A percentile compares a stretch with the other conserved stretches of the same genome.
These are phyloP conservation scores for Anaspis maculata DNA, from an alignment of 2,888 invertebrate genomes.

Conservation along the genomic window DNA sequence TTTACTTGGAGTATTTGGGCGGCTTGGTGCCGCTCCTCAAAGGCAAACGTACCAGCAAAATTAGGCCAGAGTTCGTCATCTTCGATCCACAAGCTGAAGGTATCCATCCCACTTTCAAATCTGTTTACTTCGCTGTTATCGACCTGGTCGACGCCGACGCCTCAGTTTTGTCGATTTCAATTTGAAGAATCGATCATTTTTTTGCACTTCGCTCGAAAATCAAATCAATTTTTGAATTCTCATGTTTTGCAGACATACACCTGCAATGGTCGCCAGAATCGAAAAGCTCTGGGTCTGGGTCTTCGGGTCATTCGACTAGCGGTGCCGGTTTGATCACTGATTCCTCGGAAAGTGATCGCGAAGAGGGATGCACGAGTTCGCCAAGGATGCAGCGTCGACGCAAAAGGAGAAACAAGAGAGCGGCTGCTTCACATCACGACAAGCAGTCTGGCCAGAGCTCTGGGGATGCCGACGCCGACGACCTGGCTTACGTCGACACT, in stretches of 20 bases:
- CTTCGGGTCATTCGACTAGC: constrained; percentile 46
- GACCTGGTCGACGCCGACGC: no score
- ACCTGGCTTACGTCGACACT: constrained; percentile 74
- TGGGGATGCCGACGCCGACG: constrained; percentile 42
- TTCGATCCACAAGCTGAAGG: constrained; percentile 85
- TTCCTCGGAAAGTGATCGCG: constrained; percentile 58
- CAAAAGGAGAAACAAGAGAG: constrained; percentile 36
- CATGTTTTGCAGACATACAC: not conserved
- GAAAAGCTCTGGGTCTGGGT: constrained; percentile 45
- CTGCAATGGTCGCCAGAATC: constrained; percentile 41
- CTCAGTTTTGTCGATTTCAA: no score
- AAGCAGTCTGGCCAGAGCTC: constrained; percentile 27
- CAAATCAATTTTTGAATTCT: no score
- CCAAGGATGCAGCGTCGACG: constrained; percentile 72
- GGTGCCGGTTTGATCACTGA: constrained; percentile 47
- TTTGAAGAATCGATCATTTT: no score
- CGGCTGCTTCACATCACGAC: constrained; percentile 17
- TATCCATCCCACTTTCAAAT: constrained; percentile 31
- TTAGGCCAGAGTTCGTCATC: constrained; percentile 96
- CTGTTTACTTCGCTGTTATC: no score
- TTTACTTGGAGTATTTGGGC: constrained; percentile 92
- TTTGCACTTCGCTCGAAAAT: no score
- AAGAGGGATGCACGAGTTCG: constrained; percentile 69
- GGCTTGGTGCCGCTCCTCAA: constrained; percentile 93
- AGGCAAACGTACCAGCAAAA: constrained; percentile 92